phyloP scores from a whole-genome alignment of 2,797 vertebrate genomes.

The Staurois parvus region DNA sequence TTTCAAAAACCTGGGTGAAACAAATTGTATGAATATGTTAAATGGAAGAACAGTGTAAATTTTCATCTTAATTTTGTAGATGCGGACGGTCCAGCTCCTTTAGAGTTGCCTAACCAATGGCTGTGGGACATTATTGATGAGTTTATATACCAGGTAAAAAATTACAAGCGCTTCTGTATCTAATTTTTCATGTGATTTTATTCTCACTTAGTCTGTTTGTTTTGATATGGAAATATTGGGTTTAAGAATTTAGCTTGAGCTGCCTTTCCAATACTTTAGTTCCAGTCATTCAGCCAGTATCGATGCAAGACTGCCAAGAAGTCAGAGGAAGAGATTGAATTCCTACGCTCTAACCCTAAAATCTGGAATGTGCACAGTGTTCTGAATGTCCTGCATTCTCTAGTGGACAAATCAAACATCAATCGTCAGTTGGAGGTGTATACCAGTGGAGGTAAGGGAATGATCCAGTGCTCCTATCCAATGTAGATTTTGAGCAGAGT shows the following conservation, averaged over 20 bases:
- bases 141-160: constrained; percentile 95
- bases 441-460: constrained; percentile 91
- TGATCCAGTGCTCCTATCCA: not conserved
- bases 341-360: constrained; percentile 96
- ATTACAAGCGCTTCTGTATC: not conserved
- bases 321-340: constrained; percentile 96
- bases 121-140: constrained; percentile 99
- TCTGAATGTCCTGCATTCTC: constrained; percentile 95
- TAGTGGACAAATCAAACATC: constrained; percentile 99
- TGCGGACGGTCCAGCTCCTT: constrained; percentile 95
- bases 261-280: constrained; percentile 73
- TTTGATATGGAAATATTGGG: not conserved
- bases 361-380: constrained; percentile 99
- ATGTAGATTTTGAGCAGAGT: too few species aligned
- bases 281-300: constrained; percentile 98
- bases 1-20: not conserved
- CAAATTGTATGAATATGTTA: not conserved
- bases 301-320: constrained; percentile 98
- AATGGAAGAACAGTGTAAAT: not conserved
- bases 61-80: constrained; percentile 74
- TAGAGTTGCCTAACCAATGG: constrained; percentile 98
- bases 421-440: constrained; percentile 98
- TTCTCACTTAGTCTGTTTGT: not conserved
- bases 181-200: not conserved
- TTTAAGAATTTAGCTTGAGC: not conserved